These are phyloP conservation scores for Ptyas mucosa DNA, from an alignment of 2,113 vertebrate species.

Conservation along the genomic window DNA sequence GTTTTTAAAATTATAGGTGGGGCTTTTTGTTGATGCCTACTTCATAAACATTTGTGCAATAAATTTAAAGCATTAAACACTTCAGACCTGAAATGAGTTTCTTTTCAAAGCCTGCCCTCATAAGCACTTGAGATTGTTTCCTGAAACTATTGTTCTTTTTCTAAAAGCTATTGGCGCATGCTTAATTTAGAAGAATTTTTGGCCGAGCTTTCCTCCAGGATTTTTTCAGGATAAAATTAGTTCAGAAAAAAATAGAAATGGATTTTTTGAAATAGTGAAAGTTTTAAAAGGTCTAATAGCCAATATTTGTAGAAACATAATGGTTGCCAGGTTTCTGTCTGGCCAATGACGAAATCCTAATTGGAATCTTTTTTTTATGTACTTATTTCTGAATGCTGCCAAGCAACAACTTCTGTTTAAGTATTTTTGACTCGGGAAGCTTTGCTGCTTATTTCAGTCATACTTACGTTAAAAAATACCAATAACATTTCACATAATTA, in stretches of 20 bases:
- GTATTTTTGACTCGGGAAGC: neutral
- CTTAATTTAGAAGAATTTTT: constrained; percentile 40
- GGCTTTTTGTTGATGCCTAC: neutral
- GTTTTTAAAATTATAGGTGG: neutral
- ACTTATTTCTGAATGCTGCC: neutral
- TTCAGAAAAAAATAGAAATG: constrained; percentile 12
- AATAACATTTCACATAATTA: neutral
- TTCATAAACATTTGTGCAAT: constrained; percentile 15
- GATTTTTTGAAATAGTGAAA: neutral
- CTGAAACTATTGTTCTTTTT: constrained; percentile 61
- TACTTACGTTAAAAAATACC: neutral
- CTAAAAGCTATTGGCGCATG: constrained; percentile 56
- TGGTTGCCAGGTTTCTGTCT: neutral
- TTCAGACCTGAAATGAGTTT: neutral
- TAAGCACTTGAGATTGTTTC: constrained; percentile 59
- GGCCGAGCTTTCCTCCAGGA: neutral
- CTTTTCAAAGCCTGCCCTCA: constrained; percentile 47
- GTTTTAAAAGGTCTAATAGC: neutral
- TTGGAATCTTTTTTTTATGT: neutral
- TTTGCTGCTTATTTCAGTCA: neutral
- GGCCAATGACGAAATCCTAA: neutral
- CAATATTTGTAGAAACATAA: neutral
- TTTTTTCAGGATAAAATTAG: neutral
- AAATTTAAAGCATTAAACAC: neutral
- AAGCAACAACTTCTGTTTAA: neutral